Evolutionary conservation across 2,888 invertebrate species (phyloP), one percentile per base, ranked within the genome.

Genomic region (Agrochola lota): DNA sequence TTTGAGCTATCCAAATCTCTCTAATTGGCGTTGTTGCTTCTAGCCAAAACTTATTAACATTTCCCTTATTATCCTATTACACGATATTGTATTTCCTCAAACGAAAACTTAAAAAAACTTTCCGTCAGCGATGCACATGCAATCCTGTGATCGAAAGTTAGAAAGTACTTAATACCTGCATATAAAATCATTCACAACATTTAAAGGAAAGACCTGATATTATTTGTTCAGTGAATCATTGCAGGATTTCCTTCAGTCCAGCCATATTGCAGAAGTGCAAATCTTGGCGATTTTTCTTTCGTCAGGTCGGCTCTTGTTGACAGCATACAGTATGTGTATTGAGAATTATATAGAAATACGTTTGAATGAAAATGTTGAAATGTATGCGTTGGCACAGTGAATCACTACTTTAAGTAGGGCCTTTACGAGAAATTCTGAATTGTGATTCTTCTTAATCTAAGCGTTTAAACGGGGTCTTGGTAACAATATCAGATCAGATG

Each of bases 171-270:
- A 73, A 78, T 67, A 69, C n/a, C 26, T 20, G 4, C 26, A 49
- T 64, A 43, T 80, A 69, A 71, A 71, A 72, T 60, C 2, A 17
- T 60, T 5, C 17, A 17, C 17, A 72, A 40, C 64, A 30, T 52
- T 43, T 52, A 46, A 43, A 40, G 35, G 26, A 9, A 43, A 43
- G 43, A 43, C 43, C 9, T 43, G 43, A 1, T 9, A 43, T 43
- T n/a, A 35, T 74, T 78, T 63, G 70, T 67, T 77, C 46, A 52
- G 63, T 81, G 81, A 87, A n/a, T 85, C 83, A 76, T 72, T 43
- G n/a, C 62, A 76, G 49, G 23, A 67, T 30, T 78, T 60, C 30
- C 71, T 78, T 46, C 46, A 30, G 49, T 52, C 55, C 49, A 40
- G 43, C n/a, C 46, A 26, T 40, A 55, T 71, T 64, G 35, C 46